These are phyloP conservation scores for Uropetala carovei DNA, from an alignment of 2,888 invertebrate species.

Conservation along the genomic window DNA sequence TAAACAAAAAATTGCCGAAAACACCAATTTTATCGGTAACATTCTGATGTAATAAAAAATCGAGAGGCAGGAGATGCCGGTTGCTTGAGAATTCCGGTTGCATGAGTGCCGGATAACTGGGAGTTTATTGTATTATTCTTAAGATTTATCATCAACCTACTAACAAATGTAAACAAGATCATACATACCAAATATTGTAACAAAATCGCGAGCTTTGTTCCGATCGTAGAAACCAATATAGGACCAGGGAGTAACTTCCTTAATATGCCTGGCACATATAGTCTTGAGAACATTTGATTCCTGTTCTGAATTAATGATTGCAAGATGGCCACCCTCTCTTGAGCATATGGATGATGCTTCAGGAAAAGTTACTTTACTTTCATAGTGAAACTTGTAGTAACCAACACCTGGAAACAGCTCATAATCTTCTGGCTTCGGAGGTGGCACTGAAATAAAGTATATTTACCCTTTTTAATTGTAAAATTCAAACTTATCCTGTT, in stretches of 20 bases:
- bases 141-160: no score
- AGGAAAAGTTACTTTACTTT: slow-evolving; percentile 30
- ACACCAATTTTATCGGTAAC: no score
- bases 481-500: no score
- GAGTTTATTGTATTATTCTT: no score
- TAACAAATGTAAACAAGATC: no score
- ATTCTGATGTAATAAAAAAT: no score
- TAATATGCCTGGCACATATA: not conserved
- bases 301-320: slow-evolving; percentile 29
- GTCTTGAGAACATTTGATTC: not conserved
- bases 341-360: slow-evolving; percentile 31
- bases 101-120: no score
- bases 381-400: no score
- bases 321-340: slow-evolving; percentile 39
- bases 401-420: slow-evolving; percentile 34
- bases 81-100: no score
- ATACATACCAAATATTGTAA: slow-evolving; percentile 50
- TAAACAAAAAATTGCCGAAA: no score
- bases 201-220: slow-evolving; percentile 34
- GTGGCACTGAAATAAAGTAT: not conserved
- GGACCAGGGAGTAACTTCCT: slow-evolving; percentile 20
- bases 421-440: slow-evolving; percentile 33
- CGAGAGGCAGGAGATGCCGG: no score
- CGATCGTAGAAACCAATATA: slow-evolving; percentile 32
- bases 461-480: no score